These are phyloP conservation scores for Hyposmocoma kahamanoa DNA, from an alignment of 1,140 invertebrate genomes.

Conservation along the genomic window DNA sequence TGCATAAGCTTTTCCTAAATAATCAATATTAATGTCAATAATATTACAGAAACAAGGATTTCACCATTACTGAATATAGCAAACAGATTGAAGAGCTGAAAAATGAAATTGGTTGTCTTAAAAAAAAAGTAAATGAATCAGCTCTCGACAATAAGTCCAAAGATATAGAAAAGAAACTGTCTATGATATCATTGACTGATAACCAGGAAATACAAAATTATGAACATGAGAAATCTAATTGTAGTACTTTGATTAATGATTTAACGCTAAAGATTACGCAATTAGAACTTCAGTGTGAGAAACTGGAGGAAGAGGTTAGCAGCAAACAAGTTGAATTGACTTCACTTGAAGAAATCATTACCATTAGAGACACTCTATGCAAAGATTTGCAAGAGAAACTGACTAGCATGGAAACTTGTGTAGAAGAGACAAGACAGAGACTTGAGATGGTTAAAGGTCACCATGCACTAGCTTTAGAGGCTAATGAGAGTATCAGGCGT, in stretches of 20 bases:
- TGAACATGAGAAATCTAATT: conserved; percentile 13
- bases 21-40: conserved; percentile 5
- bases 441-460: conserved; percentile 68
- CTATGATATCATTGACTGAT: conserved; percentile 24
- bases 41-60: conserved; percentile 58
- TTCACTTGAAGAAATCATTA: conserved; percentile 58
- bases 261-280: conserved; percentile 36
- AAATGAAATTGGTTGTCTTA: conserved; percentile 42
- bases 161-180: conserved; percentile 30
- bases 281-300: conserved; percentile 47
- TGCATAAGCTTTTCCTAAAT: neutral
- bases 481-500: conserved; percentile 66
- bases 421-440: conserved; percentile 58
- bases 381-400: conserved; percentile 63
- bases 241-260: conserved; percentile 19
- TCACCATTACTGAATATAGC: conserved; percentile 53
- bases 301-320: conserved; percentile 52
- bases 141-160: conserved; percentile 25
- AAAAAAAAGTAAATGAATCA: conserved; percentile 35
- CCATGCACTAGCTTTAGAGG: conserved; percentile 65
- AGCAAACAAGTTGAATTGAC: conserved; percentile 55
- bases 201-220: conserved; percentile 15
- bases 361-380: conserved; percentile 59
- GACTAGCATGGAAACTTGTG: conserved; percentile 38
- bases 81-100: conserved; percentile 63